These are phyloP conservation scores for Dendrocincla fuliginosa DNA, from an alignment of 2,797 vertebrate species.

Conservation along the genomic window DNA sequence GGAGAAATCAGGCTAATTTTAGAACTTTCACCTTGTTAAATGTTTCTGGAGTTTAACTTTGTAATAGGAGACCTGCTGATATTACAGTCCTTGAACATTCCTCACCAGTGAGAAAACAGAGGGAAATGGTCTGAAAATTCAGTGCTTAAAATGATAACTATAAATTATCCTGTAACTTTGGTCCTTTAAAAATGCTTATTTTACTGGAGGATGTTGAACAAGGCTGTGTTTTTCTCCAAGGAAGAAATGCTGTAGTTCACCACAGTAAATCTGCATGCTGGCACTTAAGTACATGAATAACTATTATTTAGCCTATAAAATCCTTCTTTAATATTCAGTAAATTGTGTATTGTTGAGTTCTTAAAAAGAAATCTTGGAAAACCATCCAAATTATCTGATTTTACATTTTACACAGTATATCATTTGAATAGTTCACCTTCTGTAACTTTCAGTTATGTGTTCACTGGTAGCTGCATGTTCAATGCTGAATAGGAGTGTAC, in stretches of 20 bases:
- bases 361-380: not conserved
- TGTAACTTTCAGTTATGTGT: not conserved
- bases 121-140: slow-evolving; percentile 38
- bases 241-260: slow-evolving; percentile 26
- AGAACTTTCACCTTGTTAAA: slow-evolving; percentile 58
- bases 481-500: not conserved
- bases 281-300: not conserved
- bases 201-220: not conserved
- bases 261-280: slow-evolving; percentile 1
- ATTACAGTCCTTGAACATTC: slow-evolving; percentile 42
- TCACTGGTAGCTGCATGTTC: not conserved
- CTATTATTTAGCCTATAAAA: slow-evolving; percentile 10
- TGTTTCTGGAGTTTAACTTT: slow-evolving; percentile 49
- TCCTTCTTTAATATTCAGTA: not conserved
- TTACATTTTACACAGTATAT: not conserved
- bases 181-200: slow-evolving; percentile 27
- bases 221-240: slow-evolving; percentile 7
- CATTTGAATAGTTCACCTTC: not conserved
- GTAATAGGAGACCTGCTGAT: slow-evolving; percentile 42
- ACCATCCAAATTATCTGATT: not conserved
- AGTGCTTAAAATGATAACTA: slow-evolving; percentile 48
- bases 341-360: not conserved
- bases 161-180: slow-evolving; percentile 36
- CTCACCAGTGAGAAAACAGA: slow-evolving; percentile 43
- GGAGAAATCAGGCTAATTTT: slow-evolving; percentile 32